Evolutionary conservation across 1,140 invertebrate species (phyloP).

Genomic region (Danaus plexippus): DNA sequence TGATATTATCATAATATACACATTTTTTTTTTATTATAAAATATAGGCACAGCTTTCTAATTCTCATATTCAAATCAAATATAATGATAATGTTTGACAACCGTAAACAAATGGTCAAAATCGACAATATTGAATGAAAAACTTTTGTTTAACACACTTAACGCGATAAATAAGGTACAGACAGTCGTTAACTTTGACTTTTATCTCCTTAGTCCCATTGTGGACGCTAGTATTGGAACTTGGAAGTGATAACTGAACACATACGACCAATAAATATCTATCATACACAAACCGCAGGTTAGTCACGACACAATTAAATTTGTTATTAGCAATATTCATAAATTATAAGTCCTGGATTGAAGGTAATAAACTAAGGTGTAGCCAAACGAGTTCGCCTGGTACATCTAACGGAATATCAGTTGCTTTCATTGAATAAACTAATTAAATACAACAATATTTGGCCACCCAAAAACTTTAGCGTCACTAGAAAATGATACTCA

Average conservation of each 20-base stretch:
- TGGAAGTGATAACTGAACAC: conserved; percentile 18
- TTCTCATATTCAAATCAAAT: no score
- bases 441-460: conserved; percentile 18
- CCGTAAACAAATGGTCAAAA: no score
- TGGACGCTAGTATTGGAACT: background rate
- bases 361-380: conserved; percentile 21
- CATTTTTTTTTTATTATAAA: no score
- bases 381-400: conserved; percentile 51
- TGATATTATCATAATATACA: no score
- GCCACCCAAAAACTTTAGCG: conserved; percentile 1
- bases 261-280: conserved; percentile 21
- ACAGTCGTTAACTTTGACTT: no score
- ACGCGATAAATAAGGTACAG: no score
- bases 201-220: no score
- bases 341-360: no score
- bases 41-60: no score
- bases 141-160: no score
- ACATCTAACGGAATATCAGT: conserved; percentile 47
- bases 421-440: conserved; percentile 41
- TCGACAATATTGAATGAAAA: no score
- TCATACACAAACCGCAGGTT: conserved; percentile 19
- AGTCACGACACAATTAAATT: conserved; percentile 11
- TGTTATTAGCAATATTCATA: conserved; percentile 1
- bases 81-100: no score
- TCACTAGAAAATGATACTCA: conserved; percentile 17